Evolutionary conservation across 1,140 invertebrate genomes (phyloP), one percentile per base, ranked within the genome.

Genomic region (Meteorus sp.): DNA sequence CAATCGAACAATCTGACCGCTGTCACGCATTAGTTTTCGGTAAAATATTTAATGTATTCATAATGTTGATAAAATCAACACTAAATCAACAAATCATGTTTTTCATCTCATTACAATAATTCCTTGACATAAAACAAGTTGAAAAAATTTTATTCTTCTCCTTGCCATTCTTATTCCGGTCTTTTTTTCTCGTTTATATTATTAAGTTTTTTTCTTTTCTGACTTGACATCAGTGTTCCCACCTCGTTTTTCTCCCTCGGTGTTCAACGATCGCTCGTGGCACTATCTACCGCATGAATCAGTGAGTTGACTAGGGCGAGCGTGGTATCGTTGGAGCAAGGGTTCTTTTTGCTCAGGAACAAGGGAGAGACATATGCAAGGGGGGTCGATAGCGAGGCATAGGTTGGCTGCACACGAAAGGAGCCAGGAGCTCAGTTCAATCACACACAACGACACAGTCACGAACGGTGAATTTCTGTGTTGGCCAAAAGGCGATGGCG

Each of bases 391-490:
- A n/a, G n/a, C n/a, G n/a, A n/a, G n/a, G n/a, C n/a, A n/a, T n/a
- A n/a, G n/a, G n/a, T n/a, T n/a, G n/a, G n/a, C n/a, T n/a, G n/a
- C n/a, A n/a, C n/a, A n/a, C n/a, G n/a, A n/a, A 31, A 33, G 47
- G 23, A 19, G 47, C 2, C 25, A 17, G 31, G 11, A 20, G 25
- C 13, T 13, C 2, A 8, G 27, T 48, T 13, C 22, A 5, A 11
- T 31, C 7, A 29, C 5, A 17, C 50, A 43, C 37, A 55, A 44
- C 33, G 37, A 55, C 33, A 43, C 52, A 41, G 37, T 43, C 52
- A 43, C 52, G 52, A 55, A 44, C 52, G 52, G 52, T 55, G 43
- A 55, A 55, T 55, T 43, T 44, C 22, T 31, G 52, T n/a, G n/a
- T 55, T 27, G 22, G 33, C 37, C 25, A 29, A 55, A 55, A 55